Evolutionary conservation across 23 tunicate species (phyloP), one percentile per base, ranked within the genome.

Genomic region (Styela clava): DNA sequence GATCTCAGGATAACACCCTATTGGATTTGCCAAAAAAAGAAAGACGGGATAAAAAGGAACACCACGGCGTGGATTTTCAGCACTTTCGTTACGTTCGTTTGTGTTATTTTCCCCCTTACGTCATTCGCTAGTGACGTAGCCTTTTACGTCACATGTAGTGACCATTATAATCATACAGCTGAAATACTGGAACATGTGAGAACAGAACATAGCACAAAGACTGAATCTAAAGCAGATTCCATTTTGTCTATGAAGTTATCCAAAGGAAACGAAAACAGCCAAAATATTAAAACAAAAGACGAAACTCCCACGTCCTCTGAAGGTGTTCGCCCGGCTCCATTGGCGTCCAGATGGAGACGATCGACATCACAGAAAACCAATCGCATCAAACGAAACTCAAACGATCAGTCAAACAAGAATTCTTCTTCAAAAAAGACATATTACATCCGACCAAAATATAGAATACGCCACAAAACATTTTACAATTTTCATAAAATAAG

Each of bases 111-210:
- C 28, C 97, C 97, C 24, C 36, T 91, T 2, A 61, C 68, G 25
- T 91, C 97, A 0, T 91, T 91, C 44, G 61, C 65, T 18, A 88
- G 91, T 63, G 97, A 91, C 87, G 87, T 86, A 1, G 78, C 90
- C 2, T 91, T 91, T 67, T 91, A 86, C 79, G 71, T 86, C 73
- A 71, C 74, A 52, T 91, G 97, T 80, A 86, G 85, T 68, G 85
- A 82, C 51, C 97, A 91, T 70, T 91, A 86, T 84, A 91, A 91
- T 56, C 87, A 91, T 27, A 91, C 97, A 21, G 85, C 79, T 5
- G 69, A 86, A 31, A 35, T 91, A 29, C 70, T 91, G 37, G 72
- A 74, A 2, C 26, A 74, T 20, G 95, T 85, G 3, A 64, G 79
- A 19, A 27, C 81, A 7, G 31, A 73, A 31, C 27, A 35, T 0